Percentiles rank a stretch among this genome's conserved stretches.
These are phyloP conservation scores for Macrophya alboannulata DNA, from an alignment of 2,888 invertebrate genomes.

Conservation along the genomic window DNA sequence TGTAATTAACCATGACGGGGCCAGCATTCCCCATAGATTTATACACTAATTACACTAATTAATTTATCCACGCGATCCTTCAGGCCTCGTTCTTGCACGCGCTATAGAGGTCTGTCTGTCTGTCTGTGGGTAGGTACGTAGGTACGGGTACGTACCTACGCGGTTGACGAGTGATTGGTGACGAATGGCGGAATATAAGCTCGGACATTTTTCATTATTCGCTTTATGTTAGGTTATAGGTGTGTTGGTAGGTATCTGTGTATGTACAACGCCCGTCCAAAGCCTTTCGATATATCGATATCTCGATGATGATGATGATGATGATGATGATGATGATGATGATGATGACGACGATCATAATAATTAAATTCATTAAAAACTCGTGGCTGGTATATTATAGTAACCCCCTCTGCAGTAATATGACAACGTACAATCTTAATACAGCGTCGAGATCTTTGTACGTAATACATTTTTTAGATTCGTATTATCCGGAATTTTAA, in stretches of 20 bases:
- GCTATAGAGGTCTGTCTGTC: not conserved
- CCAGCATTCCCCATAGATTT: slow-evolving; percentile 68
- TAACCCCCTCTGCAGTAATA: not conserved
- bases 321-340: not conserved
- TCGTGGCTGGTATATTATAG: not conserved
- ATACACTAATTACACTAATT: slow-evolving; percentile 71
- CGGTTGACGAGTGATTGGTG: slow-evolving; percentile 57
- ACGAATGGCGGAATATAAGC: slow-evolving; percentile 44
- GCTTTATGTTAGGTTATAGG: not conserved
- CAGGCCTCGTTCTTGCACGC: slow-evolving; percentile 57
- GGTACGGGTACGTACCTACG: not conserved
- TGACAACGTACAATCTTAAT: not conserved
- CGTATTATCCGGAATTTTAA: too few relatives aligned
- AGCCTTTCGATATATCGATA: not conserved
- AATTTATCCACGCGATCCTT: slow-evolving; percentile 68
- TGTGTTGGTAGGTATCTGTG: not conserved
- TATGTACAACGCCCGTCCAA: not conserved
- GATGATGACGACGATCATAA: not conserved
- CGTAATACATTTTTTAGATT: too few relatives aligned
- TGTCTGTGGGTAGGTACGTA: not conserved
- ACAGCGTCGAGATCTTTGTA: not conserved
- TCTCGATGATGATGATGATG: not conserved
- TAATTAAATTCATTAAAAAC: slow-evolving; percentile 7
- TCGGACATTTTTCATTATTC: slow-evolving; percentile 17
- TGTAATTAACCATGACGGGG: slow-evolving; percentile 68